phyloP scores from a whole-genome alignment of 2,113 vertebrate species.

The Rostratula benghalensis region DNA sequence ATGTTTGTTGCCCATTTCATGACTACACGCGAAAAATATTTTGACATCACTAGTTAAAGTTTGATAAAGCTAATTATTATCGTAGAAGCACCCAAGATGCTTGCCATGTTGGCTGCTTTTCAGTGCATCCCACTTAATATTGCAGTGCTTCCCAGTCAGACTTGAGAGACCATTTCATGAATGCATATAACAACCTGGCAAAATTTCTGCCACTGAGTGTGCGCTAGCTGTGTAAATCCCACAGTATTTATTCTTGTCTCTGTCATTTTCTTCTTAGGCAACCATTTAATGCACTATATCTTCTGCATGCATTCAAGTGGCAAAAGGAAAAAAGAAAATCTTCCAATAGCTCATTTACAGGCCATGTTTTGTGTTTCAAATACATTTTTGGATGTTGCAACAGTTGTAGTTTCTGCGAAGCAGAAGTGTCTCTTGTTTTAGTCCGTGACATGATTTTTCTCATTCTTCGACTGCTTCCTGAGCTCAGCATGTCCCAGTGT shows the following conservation, averaged over 20 bases:
- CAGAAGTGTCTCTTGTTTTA: neutral
- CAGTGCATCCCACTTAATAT: neutral
- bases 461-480: neutral
- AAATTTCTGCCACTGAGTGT: neutral
- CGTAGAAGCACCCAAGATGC: neutral
- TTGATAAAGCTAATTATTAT: neutral
- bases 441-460: neutral
- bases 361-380: neutral
- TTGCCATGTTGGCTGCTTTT: neutral
- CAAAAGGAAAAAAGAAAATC: neutral
- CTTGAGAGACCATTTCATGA: neutral
- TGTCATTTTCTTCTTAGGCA: neutral
- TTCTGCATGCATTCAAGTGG: neutral
- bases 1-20: neutral
- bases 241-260: neutral
- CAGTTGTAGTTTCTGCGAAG: slow-evolving; percentile 1
- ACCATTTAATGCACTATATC: neutral
- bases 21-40: slow-evolving; percentile 24
- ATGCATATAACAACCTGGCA: neutral
- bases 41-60: neutral
- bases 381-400: neutral
- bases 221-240: neutral
- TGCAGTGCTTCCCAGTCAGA: neutral
- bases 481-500: slow-evolving; percentile 3
- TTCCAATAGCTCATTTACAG: neutral